phyloP scores from a whole-genome alignment of 1,140 invertebrate genomes.

The Plectus sambesii region DNA sequence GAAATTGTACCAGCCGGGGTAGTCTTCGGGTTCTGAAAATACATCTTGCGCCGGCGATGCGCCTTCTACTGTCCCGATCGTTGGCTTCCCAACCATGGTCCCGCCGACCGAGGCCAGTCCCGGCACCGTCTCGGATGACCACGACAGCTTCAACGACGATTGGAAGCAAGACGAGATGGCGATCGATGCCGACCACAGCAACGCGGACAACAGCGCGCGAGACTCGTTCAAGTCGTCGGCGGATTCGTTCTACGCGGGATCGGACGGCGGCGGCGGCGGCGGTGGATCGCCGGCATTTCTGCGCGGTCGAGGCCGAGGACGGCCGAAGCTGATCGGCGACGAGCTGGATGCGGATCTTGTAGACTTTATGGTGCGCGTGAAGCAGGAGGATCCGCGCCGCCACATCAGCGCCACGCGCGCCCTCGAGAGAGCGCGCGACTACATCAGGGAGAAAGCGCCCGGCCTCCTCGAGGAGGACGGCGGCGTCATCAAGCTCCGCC shows the following conservation, averaged over 20 bases:
- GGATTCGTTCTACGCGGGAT: background rate
- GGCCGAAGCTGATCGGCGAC: conserved; percentile 43
- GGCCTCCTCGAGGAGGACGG: conserved; percentile 40
- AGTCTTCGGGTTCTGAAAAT: too few relatives aligned
- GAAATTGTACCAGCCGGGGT: too few relatives aligned
- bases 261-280: background rate
- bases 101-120: too few relatives aligned
- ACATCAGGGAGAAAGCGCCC: conserved; percentile 38
- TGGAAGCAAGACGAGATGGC: too few relatives aligned
- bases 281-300: conserved; percentile 33
- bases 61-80: too few relatives aligned
- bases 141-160: too few relatives aligned
- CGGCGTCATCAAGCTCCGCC: conserved; percentile 41
- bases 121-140: too few relatives aligned
- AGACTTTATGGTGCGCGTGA: conserved; percentile 40
- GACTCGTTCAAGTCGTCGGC: background rate
- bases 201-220: too few relatives aligned
- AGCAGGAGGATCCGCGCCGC: conserved; percentile 25
- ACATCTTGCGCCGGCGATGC: too few relatives aligned
- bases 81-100: too few relatives aligned
- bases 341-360: conserved; percentile 43
- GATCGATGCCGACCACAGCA: too few relatives aligned
- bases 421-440: conserved; percentile 32
- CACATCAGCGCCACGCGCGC: conserved; percentile 40
- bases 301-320: conserved; percentile 35